A percentile compares a stretch with the other conserved stretches of the same genome.
Conservation (phyloP, 1,140 invertebrate species). For the Pachyrhynchus sulphureomaculatus region DNA sequence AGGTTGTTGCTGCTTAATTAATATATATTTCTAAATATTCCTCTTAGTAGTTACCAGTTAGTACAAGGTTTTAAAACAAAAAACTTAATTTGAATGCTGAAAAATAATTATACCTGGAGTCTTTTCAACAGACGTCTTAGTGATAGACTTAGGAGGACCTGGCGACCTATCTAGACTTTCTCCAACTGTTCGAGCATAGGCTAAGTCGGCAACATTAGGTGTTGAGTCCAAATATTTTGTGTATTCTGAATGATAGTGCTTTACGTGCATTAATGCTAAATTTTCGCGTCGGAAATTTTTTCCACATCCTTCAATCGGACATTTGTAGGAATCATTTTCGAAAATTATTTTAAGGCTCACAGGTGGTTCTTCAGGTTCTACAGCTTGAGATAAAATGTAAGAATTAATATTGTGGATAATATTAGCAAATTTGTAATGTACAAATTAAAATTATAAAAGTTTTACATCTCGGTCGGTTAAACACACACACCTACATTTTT, state of each 20-base stretch:
- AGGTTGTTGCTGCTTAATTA: not conserved
- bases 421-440: too few relatives aligned
- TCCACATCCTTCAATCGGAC: conserved; percentile 77
- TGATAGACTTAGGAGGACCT: conserved; percentile 8
- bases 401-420: not conserved
- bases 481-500: too few relatives aligned
- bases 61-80: too few relatives aligned
- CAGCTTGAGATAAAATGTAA: not conserved
- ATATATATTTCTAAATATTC: too few relatives aligned
- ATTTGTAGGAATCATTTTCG: conserved; percentile 70
- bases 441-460: too few relatives aligned
- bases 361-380: conserved; percentile 11
- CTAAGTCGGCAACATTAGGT: conserved; percentile 82
- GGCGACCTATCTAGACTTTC: conserved; percentile 53
- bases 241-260: conserved; percentile 84
- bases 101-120: not conserved
- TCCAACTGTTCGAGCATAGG: conserved; percentile 72
- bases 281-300: conserved; percentile 91
- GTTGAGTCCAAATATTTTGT: conserved; percentile 73
- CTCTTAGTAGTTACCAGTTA: too few relatives aligned
- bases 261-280: conserved; percentile 86
- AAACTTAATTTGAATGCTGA: too few relatives aligned
- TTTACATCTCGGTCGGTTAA: too few relatives aligned
- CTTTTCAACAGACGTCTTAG: not conserved
- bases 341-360: conserved; percentile 41